Percentiles rank a stretch among this genome's conserved stretches.
Conservation (phyloP, 2,797 vertebrate species). For the Eospalax fontanierii region DNA sequence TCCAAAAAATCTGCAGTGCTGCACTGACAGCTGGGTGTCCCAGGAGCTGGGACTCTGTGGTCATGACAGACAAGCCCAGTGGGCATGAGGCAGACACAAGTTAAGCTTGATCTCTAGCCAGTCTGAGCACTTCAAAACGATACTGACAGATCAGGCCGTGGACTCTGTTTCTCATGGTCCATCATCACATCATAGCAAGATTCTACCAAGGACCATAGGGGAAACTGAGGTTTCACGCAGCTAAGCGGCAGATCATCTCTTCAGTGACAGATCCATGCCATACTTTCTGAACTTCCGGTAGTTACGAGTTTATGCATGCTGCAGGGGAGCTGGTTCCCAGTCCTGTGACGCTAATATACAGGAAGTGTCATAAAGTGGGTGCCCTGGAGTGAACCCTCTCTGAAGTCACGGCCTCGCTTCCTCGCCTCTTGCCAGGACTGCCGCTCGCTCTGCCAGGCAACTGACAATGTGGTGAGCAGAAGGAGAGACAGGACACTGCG, state of each 20-base stretch:
- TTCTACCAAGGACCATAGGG: conserved; percentile 18
- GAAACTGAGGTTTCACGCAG: conserved; percentile 52
- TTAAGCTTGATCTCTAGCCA: background rate
- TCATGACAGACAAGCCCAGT: rapidly evolving
- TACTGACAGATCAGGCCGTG: background rate
- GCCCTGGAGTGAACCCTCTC: conserved; percentile 24
- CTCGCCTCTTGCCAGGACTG: background rate
- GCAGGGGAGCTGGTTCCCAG: background rate
- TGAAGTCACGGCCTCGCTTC: background rate
- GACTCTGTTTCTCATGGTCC: background rate
- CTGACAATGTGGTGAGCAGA: background rate
- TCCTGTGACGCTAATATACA: background rate
- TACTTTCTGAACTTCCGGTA: conserved; percentile 10
- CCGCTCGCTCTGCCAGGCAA: background rate
- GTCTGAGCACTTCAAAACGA: background rate
- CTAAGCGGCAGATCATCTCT: background rate
- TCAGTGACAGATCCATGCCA: background rate
- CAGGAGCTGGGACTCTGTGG: background rate
- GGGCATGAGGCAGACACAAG: background rate
- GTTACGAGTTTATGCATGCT: background rate
- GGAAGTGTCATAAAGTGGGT: background rate
- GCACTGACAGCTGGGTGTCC: background rate
- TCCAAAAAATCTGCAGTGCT: background rate
- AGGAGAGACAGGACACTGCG: rapidly evolving
- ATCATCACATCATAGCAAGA: background rate